phyloP scores from a whole-genome alignment of 2,888 invertebrate species.

The Patella pellucida region DNA sequence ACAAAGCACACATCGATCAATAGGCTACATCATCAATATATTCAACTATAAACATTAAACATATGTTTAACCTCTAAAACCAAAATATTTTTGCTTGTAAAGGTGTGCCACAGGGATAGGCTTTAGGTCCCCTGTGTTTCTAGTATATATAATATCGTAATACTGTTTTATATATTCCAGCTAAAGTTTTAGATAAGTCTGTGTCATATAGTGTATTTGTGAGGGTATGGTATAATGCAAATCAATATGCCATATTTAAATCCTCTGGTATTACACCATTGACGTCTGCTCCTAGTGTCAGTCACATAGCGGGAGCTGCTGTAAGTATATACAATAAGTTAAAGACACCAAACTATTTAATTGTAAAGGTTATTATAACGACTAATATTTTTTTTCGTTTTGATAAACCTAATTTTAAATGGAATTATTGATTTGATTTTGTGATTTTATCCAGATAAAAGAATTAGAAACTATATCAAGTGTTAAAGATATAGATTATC shows the following conservation, averaged over 20 bases:
- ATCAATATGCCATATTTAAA: slow-evolving; percentile 33
- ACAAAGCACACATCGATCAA: background rate
- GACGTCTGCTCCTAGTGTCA: slow-evolving; percentile 20
- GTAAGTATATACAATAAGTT: slow-evolving; percentile 1
- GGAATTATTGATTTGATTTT: background rate
- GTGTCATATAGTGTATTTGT: slow-evolving; percentile 33
- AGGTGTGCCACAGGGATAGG: too few relatives aligned
- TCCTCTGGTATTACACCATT: slow-evolving; percentile 33
- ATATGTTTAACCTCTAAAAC: too few relatives aligned
- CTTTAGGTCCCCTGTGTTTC: too few relatives aligned
- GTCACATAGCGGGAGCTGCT: slow-evolving; percentile 10
- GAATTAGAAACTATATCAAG: slow-evolving; percentile 3
- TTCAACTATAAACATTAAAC: too few relatives aligned
- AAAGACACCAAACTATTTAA: background rate
- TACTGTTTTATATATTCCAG: background rate
- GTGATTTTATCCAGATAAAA: background rate
- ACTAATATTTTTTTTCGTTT: too few relatives aligned
- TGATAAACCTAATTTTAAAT: too few relatives aligned
- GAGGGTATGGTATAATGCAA: slow-evolving; percentile 32
- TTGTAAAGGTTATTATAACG: too few relatives aligned
- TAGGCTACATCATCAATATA: too few relatives aligned
- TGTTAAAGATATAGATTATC: background rate
- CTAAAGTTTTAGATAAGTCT: slow-evolving; percentile 20
- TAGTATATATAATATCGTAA: too few relatives aligned
- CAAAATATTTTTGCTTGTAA: too few relatives aligned